These are phyloP conservation scores for Polydrusus pterygomalis DNA, from an alignment of 2,888 invertebrate genomes.

Conservation along the genomic window DNA sequence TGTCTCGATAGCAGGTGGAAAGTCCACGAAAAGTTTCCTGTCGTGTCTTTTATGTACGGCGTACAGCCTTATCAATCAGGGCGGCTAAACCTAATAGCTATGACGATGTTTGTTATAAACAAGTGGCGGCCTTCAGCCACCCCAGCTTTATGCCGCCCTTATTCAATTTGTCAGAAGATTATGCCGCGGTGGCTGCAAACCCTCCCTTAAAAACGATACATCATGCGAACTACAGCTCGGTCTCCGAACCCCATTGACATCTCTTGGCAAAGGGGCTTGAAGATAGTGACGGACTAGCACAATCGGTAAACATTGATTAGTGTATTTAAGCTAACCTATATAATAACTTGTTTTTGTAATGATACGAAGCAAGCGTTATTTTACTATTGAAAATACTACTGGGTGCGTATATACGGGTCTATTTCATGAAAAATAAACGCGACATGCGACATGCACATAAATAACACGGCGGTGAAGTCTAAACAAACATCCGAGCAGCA, in stretches of 20 bases:
- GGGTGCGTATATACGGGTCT: too few relatives aligned
- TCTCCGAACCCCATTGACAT: conserved; percentile 62
- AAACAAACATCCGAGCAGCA: too few relatives aligned
- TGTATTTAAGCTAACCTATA: too few relatives aligned
- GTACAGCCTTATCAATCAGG: conserved; percentile 65
- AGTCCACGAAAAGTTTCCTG: conserved; percentile 41
- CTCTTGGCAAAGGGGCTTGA: conserved; percentile 57
- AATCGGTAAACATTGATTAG: background rate
- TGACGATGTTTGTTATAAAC: conserved; percentile 73
- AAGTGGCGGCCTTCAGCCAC: conserved; percentile 70
- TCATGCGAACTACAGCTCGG: conserved; percentile 69
- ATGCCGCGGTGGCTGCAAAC: conserved; percentile 72
- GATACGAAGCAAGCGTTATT: too few relatives aligned
- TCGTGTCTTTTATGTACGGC: conserved; percentile 45
- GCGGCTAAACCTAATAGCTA: conserved; percentile 68
- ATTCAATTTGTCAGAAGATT: conserved; percentile 74
- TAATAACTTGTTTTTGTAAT: too few relatives aligned
- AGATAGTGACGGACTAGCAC: conserved; percentile 39
- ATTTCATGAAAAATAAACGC: too few relatives aligned
- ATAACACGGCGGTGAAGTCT: too few relatives aligned
- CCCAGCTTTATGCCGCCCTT: conserved; percentile 70
- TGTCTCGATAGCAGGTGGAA: conserved; percentile 47
- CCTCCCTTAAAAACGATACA: conserved; percentile 70
- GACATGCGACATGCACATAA: too few relatives aligned
- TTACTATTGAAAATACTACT: too few relatives aligned